phyloP scores from a whole-genome alignment of 2,113 vertebrate genomes.

The Arizona elegans region DNA sequence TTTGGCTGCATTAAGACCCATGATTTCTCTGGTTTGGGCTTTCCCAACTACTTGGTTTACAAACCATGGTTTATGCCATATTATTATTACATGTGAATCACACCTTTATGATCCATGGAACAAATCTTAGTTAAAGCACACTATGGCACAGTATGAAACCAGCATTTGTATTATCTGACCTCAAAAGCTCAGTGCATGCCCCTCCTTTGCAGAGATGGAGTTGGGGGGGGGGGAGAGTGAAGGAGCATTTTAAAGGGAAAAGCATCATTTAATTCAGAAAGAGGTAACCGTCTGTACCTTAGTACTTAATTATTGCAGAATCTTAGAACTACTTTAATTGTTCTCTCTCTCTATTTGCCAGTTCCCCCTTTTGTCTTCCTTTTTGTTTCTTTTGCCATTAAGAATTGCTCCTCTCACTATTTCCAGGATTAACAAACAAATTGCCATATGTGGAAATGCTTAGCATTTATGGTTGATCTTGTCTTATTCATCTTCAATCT shows the following conservation, averaged over 20 bases:
- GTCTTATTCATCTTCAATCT: not conserved
- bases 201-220: not conserved
- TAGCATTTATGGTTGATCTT: not conserved
- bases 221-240: fast-evolving
- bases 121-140: not conserved
- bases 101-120: not conserved
- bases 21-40: not conserved
- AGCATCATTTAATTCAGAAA: not conserved
- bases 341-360: not conserved
- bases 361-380: not conserved
- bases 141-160: not conserved
- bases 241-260: not conserved
- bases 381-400: not conserved
- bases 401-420: not conserved
- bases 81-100: not conserved
- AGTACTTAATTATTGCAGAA: not conserved
- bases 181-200: not conserved
- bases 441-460: not conserved
- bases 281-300: not conserved
- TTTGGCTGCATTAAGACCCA: not conserved
- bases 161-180: not conserved
- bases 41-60: not conserved
- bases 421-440: not conserved
- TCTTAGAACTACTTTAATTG: not conserved
- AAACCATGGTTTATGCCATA: not conserved